Evolutionary conservation across 2,888 invertebrate species (phyloP), one percentile per base, ranked within the genome.

Genomic region (Odontomyia ornata): DNA sequence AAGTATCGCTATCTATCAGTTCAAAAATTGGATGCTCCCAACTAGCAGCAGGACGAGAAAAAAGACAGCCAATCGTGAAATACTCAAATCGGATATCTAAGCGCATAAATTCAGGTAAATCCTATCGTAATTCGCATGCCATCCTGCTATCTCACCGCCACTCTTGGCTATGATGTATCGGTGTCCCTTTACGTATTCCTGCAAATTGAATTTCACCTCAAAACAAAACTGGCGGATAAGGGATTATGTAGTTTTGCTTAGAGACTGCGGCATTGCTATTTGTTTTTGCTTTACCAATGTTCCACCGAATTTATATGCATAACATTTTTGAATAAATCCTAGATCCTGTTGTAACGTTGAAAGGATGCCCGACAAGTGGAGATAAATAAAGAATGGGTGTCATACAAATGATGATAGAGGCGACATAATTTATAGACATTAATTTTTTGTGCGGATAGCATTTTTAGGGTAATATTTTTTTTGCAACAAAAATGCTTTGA

Each of bases 21-120:
- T 5, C 3, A 36, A 36, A 36, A 36, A 36, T 36, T 36, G 36
- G 36, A 36, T 36, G 36, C 36, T 36, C 3, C 36, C 9, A 36
- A 3, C 36, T 36, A 9, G 36, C 9, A 9, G n/a, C n/a, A n/a
- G n/a, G n/a, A n/a, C n/a, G n/a, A 64, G 28, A 64, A 64, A 64
- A 64, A 64, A 64, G 15, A 28, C 13, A 4, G 3, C 21, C 3
- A 21, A 13, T 52, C 52, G 1, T 18, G 11, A 67, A 46, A 46
- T 67, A 23, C 46, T 18, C 9, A 36, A 46, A 47, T 47, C 52
- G 71, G 27, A 71, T 47, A 47, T 25, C 47, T 71, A 46, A 25
- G 15, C 52, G 9, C 52, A 71, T 71, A 71, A 71, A 71, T 71
- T 71, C 47, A 47, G 47, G 46, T 46, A 52, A 71, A 71, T 47